Base-by-base conservation (phyloP, 2,888 invertebrate species). In the Drosophila pegasa region DNA sequence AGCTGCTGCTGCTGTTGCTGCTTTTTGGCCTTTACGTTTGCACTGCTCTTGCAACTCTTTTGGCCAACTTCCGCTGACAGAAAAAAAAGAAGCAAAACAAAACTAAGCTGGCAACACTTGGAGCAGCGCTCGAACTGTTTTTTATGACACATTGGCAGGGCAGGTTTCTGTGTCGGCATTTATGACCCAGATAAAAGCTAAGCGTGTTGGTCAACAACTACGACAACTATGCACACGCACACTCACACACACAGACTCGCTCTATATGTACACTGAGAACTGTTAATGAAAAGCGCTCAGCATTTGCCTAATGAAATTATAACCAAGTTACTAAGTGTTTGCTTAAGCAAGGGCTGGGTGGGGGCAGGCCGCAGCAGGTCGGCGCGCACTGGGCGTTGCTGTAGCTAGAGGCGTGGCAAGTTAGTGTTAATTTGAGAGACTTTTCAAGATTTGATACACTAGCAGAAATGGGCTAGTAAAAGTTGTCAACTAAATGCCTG, bases 271-370 rank as follows among this genome's bases (percentile, higher is more conserved):
- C 20, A 48, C 16, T 55, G 54, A 50, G 50, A 77, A 86, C 71
- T 87, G 85, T 90, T 89, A 89, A 89, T 89, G 85, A 89, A 89
- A 90, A 87, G 74, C 79, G 76, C 64, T 89, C 77, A 81, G 67
- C 82, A 80, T 85, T 79, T 78, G 83, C 89, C 72, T 90, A 89
- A 89, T 89, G 80, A 89, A 88, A 87, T 87, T 81, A 88, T 87
- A 69, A 69, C 75, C 48, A 59, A 75, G 57, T 68, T 67, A 75
- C 87, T 89, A 87, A 87, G 82, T 87, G 82, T 9, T 35, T 22
- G 59, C 41, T 12, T 20, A 20, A 7, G 37, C 29, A 6, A 18
- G 37, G 35, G 35, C 54, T 33, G 18, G 18, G 25, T 33, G 18
- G 18, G 25, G 25, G 31, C 12, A 2, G 8, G 29, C 25, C 25